Evolutionary conservation across 2,888 invertebrate genomes (phyloP).

Genomic region (Chalcosyrphus nemorum): DNA sequence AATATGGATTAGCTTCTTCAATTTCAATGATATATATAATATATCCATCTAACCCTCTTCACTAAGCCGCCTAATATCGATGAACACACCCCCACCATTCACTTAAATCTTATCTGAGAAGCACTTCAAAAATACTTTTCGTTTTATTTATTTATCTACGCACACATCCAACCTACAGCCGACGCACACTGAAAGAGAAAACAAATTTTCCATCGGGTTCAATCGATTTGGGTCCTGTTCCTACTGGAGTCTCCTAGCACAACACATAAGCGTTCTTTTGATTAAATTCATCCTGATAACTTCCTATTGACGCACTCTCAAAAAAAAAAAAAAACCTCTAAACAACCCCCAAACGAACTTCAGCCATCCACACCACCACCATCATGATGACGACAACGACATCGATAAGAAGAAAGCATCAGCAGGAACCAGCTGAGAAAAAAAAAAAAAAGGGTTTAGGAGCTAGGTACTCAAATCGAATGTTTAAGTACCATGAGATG

Average conservation of each 20-base stretch:
- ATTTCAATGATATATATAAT: constrained; percentile 3
- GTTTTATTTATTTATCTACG: constrained; percentile 50
- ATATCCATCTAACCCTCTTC: background rate
- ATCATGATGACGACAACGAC: background rate
- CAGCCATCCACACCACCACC: background rate
- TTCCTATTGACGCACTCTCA: constrained; percentile 62
- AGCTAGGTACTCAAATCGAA: constrained; percentile 60
- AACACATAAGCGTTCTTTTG: constrained; percentile 62
- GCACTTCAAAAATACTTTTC: constrained; percentile 60
- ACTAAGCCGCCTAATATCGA: background rate
- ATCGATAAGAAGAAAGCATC: constrained; percentile 30
- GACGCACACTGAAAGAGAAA: background rate
- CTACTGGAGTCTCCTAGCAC: constrained; percentile 10
- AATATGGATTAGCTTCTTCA: constrained; percentile 49
- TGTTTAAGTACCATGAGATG: constrained; percentile 68
- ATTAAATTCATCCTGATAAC: constrained; percentile 70
- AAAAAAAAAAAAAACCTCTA: too few species aligned
- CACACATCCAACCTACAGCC: constrained; percentile 33
- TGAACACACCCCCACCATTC: background rate
- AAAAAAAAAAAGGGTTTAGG: constrained; percentile 55
- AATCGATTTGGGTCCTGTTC: constrained; percentile 40
- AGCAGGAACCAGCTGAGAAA: constrained; percentile 40
- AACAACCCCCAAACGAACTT: constrained; percentile 25
- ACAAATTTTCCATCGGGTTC: constrained; percentile 19
- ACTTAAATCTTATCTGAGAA: constrained; percentile 59